Conservation (phyloP, 2,113 vertebrate species). For the Mus pahari region DNA sequence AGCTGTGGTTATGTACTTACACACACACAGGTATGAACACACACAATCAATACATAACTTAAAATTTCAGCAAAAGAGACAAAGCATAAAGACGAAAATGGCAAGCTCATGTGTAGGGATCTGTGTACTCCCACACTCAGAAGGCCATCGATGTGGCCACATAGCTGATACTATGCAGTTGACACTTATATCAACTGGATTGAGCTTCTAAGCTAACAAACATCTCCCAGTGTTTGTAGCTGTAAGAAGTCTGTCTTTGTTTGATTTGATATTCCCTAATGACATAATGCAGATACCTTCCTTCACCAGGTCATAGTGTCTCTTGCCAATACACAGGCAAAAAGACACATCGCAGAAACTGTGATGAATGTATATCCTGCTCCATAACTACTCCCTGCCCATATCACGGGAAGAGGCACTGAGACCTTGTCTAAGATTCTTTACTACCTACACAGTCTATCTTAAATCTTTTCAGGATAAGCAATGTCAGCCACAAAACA, state of each 20-base stretch:
- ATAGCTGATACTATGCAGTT: neutral
- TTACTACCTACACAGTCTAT: neutral
- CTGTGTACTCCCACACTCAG: neutral
- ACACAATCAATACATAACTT: neutral
- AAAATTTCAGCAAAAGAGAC: neutral
- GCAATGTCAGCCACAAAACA: neutral
- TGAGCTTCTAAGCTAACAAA: neutral
- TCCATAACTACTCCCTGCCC: neutral
- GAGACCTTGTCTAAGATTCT: neutral
- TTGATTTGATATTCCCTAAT: neutral
- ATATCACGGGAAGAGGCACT: neutral
- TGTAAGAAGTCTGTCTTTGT: neutral
- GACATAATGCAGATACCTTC: neutral
- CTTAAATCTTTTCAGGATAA: neutral
- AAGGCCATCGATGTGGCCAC: neutral
- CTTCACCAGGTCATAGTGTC: neutral
- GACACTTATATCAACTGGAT: neutral
- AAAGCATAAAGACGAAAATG: neutral
- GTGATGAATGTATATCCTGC: neutral
- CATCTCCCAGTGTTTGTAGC: neutral
- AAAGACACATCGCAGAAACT: neutral
- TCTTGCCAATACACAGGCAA: neutral
- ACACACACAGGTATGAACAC: neutral
- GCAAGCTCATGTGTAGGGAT: neutral
- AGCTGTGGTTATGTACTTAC: neutral